Evolutionary conservation across 1,140 invertebrate species (phyloP), one percentile per base, ranked within the genome.

Genomic region (Phocides pigmalion): DNA sequence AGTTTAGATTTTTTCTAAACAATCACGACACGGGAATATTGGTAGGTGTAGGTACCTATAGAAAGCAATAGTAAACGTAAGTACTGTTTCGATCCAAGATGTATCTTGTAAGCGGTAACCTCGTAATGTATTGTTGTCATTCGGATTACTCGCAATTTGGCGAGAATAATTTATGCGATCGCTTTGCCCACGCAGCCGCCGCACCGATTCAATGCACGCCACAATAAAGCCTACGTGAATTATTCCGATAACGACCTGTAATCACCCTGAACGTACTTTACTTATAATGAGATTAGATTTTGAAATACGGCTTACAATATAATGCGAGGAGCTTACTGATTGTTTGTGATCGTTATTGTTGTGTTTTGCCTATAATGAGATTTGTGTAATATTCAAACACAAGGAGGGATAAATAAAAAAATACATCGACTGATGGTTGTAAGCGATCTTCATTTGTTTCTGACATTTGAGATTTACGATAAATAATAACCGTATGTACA

Each of bases 161-260:
- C 41, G 46, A 32, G 54, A 15, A 59, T 59, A 59, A 59, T 59
- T 59, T 59, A 59, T 59, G 25, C 4, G 54, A 46, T 59, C 54
- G 54, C 32, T 59, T 59, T 59, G 56, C 56, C 56, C 56, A 59
- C 56, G 56, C 56, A 12, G 56, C 35, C 15, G 47, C 14, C 25
- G 22, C 49, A 14, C 53, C 22, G 11, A 44, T 58, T 58, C 28
- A 59, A n/a, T 42, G 39, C 20, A 19, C 8, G 14, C 22, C 39
- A 59, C 56, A 59, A 47, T 59, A 12, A 53, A 37, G 56, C 39
- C 54, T 59, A 47, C 56, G 56, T 59, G 56, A 59, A 59, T 47
- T 12, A 42, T 47, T 59, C 28, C 42, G 56, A 59, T 59, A 59
- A 59, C 42, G 56, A 59, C 56, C 41, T 35, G 54, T 58, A 58